Evolutionary conservation across 2,888 invertebrate genomes (phyloP).

Genomic region (Allophyes oxyacanthae): DNA sequence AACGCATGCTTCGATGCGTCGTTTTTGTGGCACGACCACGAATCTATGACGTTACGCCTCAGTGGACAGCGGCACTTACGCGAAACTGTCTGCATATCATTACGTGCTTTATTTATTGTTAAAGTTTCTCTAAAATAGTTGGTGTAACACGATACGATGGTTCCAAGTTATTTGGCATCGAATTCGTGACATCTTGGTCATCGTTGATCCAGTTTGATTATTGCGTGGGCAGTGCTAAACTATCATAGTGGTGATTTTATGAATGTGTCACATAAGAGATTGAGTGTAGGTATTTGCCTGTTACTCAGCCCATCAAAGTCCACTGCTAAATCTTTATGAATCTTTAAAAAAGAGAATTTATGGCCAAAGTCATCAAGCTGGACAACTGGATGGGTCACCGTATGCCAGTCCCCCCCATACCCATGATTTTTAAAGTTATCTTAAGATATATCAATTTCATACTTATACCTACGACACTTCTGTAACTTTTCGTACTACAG

Average conservation of each 20-base stretch:
- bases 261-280: background rate
- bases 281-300: background rate
- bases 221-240: background rate
- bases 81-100: slow-evolving; percentile 56
- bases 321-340: background rate
- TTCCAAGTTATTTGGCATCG: too few relatives aligned
- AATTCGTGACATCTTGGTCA: slow-evolving; percentile 7
- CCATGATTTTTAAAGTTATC: too few relatives aligned
- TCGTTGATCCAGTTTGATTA: background rate
- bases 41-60: slow-evolving; percentile 52
- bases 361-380: background rate
- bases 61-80: slow-evolving; percentile 45
- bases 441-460: too few relatives aligned
- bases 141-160: slow-evolving; percentile 10
- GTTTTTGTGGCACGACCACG: slow-evolving; percentile 45
- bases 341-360: background rate
- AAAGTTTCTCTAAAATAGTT: slow-evolving; percentile 50
- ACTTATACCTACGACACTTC: too few relatives aligned
- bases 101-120: slow-evolving; percentile 50
- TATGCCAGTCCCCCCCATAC: too few relatives aligned
- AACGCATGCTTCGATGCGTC: slow-evolving; percentile 47
- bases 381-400: too few relatives aligned
- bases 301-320: background rate
- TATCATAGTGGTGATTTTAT: background rate
- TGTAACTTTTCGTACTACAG: too few relatives aligned